A percentile compares a stretch with the other conserved stretches of the same genome.
Conservation (phyloP, 2,888 invertebrate species). For the Habroteleia sp. region DNA sequence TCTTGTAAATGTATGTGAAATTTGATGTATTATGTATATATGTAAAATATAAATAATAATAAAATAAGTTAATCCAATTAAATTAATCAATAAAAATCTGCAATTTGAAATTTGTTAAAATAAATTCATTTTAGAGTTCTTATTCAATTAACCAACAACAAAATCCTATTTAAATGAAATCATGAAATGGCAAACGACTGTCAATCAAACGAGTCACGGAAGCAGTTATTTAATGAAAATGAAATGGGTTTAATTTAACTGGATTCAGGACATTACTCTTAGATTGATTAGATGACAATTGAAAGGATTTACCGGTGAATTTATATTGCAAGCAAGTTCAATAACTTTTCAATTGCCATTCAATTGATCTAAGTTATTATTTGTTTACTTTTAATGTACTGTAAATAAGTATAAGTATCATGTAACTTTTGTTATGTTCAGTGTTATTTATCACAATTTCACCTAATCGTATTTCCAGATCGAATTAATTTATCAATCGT, state of each 20-base stretch:
- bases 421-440: constrained; percentile 7
- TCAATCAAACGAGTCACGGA: constrained; percentile 6
- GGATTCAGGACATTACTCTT: constrained; percentile 6
- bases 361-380: too few species aligned
- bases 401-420: too few species aligned
- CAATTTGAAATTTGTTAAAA: too few species aligned
- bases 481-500: neutral
- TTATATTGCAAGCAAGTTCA: too few species aligned
- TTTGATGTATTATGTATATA: constrained; percentile 31
- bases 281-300: constrained; percentile 3
- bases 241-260: constrained; percentile 10
- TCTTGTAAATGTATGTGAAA: constrained; percentile 19
- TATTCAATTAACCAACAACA: constrained; percentile 5
- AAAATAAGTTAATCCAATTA: too few species aligned
- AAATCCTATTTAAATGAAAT: neutral
- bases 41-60: neutral
- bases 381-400: too few species aligned
- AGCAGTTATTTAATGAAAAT: constrained; percentile 3
- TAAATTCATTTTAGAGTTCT: too few species aligned
- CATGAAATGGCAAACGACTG: neutral
- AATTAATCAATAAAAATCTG: too few species aligned
- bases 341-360: too few species aligned
- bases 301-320: too few species aligned
- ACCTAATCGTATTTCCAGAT: constrained; percentile 3
- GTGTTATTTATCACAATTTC: neutral